A percentile compares a stretch with the other conserved stretches of the same genome.
Conservation (phyloP, 2,113 vertebrate species). For the Carassius carassius region DNA sequence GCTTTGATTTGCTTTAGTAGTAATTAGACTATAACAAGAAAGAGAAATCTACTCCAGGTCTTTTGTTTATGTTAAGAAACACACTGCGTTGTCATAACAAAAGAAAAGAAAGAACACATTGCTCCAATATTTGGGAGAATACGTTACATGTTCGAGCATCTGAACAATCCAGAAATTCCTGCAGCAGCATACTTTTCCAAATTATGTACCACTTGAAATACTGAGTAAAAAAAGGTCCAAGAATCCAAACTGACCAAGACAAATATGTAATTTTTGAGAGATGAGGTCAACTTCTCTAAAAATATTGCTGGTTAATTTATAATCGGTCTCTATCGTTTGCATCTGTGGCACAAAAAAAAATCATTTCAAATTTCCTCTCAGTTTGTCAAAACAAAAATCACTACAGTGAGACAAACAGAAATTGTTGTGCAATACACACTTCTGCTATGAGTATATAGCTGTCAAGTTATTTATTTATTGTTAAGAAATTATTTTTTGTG, state of each 20-base stretch:
- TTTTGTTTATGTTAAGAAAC: neutral
- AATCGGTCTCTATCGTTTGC: neutral
- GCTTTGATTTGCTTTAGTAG: neutral
- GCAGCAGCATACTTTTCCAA: conserved; percentile 2
- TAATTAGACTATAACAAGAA: neutral
- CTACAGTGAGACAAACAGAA: neutral
- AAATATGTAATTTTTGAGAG: neutral
- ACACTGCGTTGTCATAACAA: conserved; percentile 2
- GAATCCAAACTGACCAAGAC: conserved; percentile 5
- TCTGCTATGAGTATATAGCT: neutral
- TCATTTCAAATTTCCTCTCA: neutral
- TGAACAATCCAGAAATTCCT: conserved; percentile 20
- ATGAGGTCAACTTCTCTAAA: conserved; percentile 6
- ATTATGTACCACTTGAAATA: conserved; percentile 13
- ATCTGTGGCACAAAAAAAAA: neutral
- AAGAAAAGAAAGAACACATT: neutral
- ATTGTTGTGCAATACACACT: neutral
- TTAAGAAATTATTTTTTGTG: neutral
- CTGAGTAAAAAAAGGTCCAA: neutral
- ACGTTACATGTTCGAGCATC: neutral
- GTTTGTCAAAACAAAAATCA: neutral
- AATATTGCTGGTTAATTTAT: neutral
- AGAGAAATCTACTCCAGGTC: neutral
- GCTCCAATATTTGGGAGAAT: neutral
- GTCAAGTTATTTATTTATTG: neutral